These are phyloP conservation scores for Drosophila fungiperda DNA, from an alignment of 2,888 invertebrate species.

Conservation along the genomic window DNA sequence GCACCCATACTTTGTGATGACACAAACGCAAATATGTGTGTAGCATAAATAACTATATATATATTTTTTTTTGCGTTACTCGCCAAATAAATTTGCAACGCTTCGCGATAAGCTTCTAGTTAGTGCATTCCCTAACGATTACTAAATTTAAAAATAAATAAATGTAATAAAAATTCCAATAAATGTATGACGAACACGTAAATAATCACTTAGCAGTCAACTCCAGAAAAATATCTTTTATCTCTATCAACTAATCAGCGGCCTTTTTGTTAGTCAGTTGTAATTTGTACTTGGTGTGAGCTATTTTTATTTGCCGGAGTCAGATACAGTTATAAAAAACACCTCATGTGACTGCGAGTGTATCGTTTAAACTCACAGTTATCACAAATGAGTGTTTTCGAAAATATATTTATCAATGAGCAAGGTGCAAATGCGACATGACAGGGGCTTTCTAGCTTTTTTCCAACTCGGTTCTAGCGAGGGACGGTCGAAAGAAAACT, in stretches of 20 bases:
- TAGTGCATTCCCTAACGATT: constrained; percentile 38
- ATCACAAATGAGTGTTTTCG: constrained; percentile 30
- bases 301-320: not conserved
- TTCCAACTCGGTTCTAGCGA: constrained; percentile 27
- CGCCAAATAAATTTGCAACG: constrained; percentile 53
- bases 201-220: constrained; percentile 16
- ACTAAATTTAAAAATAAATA: constrained; percentile 17
- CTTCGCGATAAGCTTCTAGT: constrained; percentile 35
- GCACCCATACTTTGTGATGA: constrained; percentile 19
- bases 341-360: constrained; percentile 17
- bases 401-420: constrained; percentile 46
- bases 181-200: constrained; percentile 3
- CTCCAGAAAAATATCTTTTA: not conserved
- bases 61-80: constrained; percentile 31
- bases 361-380: constrained; percentile 18
- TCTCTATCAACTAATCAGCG: not conserved
- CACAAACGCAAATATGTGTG: not conserved
- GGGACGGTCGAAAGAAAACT: constrained; percentile 8
- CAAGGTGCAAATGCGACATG: constrained; percentile 36
- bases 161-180: too few relatives aligned
- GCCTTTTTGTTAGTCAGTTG: not conserved
- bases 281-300: not conserved
- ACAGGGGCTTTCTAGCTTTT: not conserved
- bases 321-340: constrained; percentile 10
- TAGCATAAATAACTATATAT: not conserved